These are phyloP conservation scores for Zeuzera pyrina DNA, from an alignment of 2,888 invertebrate genomes.

Conservation along the genomic window DNA sequence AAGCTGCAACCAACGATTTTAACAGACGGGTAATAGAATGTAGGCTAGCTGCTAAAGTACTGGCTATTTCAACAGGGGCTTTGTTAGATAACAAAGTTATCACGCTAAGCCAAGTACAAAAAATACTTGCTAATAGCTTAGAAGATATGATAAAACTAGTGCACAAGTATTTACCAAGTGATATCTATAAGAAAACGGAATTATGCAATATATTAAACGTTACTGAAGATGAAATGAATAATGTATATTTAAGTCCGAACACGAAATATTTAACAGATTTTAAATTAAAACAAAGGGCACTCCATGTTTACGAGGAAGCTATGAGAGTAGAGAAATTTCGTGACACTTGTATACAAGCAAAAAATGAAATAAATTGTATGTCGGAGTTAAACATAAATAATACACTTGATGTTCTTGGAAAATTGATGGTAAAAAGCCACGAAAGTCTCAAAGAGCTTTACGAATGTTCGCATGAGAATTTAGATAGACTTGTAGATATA, in stretches of 20 bases:
- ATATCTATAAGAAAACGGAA: slow-evolving; percentile 79
- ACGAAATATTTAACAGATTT: slow-evolving; percentile 79
- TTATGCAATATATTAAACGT: slow-evolving; percentile 75
- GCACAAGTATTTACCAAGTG: slow-evolving; percentile 73
- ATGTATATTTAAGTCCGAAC: slow-evolving; percentile 58
- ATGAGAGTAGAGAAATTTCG: slow-evolving; percentile 86
- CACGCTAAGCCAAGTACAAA: slow-evolving; percentile 84
- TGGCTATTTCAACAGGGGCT: slow-evolving; percentile 31
- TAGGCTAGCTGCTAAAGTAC: slow-evolving; percentile 88
- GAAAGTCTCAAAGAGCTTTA: slow-evolving; percentile 87
- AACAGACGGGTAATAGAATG: slow-evolving; percentile 97
- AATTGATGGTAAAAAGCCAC: slow-evolving; percentile 92
- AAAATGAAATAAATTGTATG: slow-evolving; percentile 28
- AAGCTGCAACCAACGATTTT: slow-evolving; percentile 93
- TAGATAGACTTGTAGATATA: slow-evolving; percentile 86
- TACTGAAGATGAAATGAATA: slow-evolving; percentile 74
- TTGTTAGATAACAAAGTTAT: slow-evolving; percentile 76
- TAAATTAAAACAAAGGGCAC: slow-evolving; percentile 87
- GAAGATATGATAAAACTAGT: slow-evolving; percentile 81
- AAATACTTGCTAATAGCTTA: slow-evolving; percentile 73
- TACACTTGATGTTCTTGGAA: slow-evolving; percentile 73
- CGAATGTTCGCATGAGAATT: slow-evolving; percentile 92
- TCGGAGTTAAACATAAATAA: slow-evolving; percentile 17
- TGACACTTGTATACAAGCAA: slow-evolving; percentile 66
- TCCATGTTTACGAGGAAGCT: slow-evolving; percentile 94